phyloP scores from a whole-genome alignment of 2,797 vertebrate genomes.

The Harpagifer antarcticus region DNA sequence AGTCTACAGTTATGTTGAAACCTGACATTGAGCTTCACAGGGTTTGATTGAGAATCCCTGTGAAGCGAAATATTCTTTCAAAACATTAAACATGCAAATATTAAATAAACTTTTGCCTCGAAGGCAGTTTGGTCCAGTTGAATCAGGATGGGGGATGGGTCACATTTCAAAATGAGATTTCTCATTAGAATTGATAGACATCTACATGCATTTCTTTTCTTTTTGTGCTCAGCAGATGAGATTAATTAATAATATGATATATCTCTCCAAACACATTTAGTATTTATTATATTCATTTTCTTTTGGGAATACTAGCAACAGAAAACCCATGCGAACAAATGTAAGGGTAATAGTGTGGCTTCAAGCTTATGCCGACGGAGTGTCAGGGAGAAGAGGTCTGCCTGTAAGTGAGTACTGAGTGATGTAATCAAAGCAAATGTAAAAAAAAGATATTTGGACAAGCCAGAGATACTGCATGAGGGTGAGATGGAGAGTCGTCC shows the following conservation, averaged over 20 bases:
- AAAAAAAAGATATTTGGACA: slow-evolving; percentile 54
- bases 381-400: slow-evolving; percentile 31
- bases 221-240: neutral
- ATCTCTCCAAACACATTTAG: slow-evolving; percentile 2
- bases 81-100: slow-evolving; percentile 66
- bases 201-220: slow-evolving; percentile 16
- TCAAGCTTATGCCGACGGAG: slow-evolving; percentile 20
- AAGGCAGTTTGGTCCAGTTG: slow-evolving; percentile 50
- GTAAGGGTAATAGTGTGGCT: slow-evolving; percentile 3
- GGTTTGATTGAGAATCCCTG: slow-evolving; percentile 6
- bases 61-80: slow-evolving; percentile 25
- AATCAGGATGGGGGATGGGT: slow-evolving; percentile 56
- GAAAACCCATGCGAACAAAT: neutral
- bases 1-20: neutral
- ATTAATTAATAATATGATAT: neutral
- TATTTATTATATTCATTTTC: slow-evolving; percentile 14
- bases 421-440: slow-evolving; percentile 58
- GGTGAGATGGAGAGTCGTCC: slow-evolving; percentile 27
- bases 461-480: slow-evolving; percentile 33
- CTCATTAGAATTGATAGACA: slow-evolving; percentile 58
- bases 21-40: neutral
- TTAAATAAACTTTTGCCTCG: slow-evolving; percentile 63
- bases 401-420: slow-evolving; percentile 36
- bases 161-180: slow-evolving; percentile 55
- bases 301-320: neutral